Evolutionary conservation across 2,888 invertebrate species (phyloP).

Genomic region (Xestia xanthographa): DNA sequence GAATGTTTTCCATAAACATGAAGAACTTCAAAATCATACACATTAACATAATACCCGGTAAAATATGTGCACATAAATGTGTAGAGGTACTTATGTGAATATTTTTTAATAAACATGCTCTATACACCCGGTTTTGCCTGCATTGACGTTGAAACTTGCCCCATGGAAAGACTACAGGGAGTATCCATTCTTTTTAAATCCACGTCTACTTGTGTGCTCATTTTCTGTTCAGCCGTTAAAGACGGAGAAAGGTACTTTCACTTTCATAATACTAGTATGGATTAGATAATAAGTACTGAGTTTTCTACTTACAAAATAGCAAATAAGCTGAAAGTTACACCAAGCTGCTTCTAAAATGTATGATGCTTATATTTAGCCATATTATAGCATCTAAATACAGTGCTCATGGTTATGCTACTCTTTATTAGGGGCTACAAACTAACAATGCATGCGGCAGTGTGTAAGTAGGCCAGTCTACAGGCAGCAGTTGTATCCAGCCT

Average conservation of each 20-base stretch:
- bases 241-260: neutral
- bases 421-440: neutral
- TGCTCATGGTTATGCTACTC: neutral
- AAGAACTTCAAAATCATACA: neutral
- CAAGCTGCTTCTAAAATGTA: neutral
- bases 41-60: neutral
- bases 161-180: neutral
- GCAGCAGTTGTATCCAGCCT: neutral
- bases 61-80: conserved; percentile 9
- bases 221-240: neutral
- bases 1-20: neutral
- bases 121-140: neutral
- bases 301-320: neutral
- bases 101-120: neutral
- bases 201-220: neutral
- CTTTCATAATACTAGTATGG: neutral
- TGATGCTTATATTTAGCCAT: neutral
- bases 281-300: neutral
- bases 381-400: neutral
- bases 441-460: conserved; percentile 1
- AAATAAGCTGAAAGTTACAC: neutral
- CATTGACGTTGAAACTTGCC: neutral
- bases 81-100: neutral
- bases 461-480: neutral
- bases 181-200: neutral